Base-by-base conservation (phyloP, 1,140 invertebrate species). In the Calliopsis andreniformis region DNA sequence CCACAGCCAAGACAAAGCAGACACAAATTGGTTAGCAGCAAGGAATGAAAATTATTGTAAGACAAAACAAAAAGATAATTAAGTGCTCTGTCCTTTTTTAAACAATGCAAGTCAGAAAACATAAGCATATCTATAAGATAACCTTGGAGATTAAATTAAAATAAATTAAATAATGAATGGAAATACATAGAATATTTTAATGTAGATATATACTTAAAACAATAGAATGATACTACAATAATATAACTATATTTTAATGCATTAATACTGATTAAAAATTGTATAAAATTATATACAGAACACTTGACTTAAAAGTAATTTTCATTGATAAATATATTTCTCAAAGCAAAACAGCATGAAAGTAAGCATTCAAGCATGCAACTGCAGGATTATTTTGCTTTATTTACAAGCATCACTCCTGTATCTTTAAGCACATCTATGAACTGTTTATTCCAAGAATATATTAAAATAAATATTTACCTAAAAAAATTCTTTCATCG, bases 401-500 rank as follows among this genome's bases (percentile, higher is more conserved):
- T 68, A 43, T 58, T 63, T 68, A 51, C 45, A 56, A 63, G 59
- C 58, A 72, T 16, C 49, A 6, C 18, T 72, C 10, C 35, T 39
- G 51, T 28, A 61, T 18, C 69, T 16, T 1, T 69, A 75, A 78
- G 64, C 67, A 71, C 45, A 0, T 28, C 56, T 58, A 47, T n/a
- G 35, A 59, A 68, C 49, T 63, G 20, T n/a, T n/a, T n/a, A n/a
- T n/a, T n/a, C n/a, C n/a, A n/a, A n/a, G n/a, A 28, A 47, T 35
- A 30, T 43, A 51, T 55, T 53, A 69, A 75, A 32, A 23, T 62
- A 75, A 80, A 53, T 56, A 56, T 92, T 93, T 93, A 96, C 95
- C 94, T 91, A 97, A 93, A 92, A 99, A 98, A 88, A 99, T 97
- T 87, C 98, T 94, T 92, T 99, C 98, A 88, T 99, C 98, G 92